Conservation (phyloP, 2,797 vertebrate species). For the Propithecus perrieri region DNA sequence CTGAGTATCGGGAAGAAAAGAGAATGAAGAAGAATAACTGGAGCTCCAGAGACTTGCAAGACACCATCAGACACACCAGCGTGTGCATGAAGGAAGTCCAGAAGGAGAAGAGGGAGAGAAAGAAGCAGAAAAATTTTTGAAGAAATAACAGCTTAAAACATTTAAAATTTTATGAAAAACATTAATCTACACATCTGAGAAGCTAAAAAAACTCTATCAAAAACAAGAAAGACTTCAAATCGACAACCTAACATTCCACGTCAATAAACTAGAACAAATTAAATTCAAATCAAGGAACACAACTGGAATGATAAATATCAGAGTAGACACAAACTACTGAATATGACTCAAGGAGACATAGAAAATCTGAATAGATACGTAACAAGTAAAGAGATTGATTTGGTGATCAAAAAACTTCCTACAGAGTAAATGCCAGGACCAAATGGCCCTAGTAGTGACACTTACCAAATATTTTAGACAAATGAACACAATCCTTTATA, state of each 20-base stretch:
- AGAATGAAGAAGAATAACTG: not conserved
- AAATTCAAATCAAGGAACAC: not conserved
- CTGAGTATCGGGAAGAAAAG: not conserved
- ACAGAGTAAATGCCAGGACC: not conserved
- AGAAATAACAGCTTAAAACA: not conserved
- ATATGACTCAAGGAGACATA: not conserved
- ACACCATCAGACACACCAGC: not conserved
- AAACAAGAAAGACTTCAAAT: not conserved
- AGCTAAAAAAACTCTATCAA: not conserved
- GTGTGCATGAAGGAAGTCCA: not conserved
- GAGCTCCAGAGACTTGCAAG: rapidly evolving
- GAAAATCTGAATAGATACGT: rapidly evolving
- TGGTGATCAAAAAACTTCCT: not conserved
- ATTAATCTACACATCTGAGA: not conserved
- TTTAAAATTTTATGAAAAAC: not conserved
- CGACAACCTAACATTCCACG: not conserved
- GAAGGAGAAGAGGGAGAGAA: not conserved
- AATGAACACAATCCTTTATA: not conserved
- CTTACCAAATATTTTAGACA: not conserved
- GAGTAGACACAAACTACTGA: not conserved
- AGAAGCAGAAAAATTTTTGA: not conserved
- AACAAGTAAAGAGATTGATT: not conserved
- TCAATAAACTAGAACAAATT: not conserved
- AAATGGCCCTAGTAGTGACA: not conserved
- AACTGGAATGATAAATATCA: not conserved